Evolutionary conservation across 1,140 invertebrate species (phyloP), one percentile per base, ranked within the genome.

Genomic region (Meteorus sp.): DNA sequence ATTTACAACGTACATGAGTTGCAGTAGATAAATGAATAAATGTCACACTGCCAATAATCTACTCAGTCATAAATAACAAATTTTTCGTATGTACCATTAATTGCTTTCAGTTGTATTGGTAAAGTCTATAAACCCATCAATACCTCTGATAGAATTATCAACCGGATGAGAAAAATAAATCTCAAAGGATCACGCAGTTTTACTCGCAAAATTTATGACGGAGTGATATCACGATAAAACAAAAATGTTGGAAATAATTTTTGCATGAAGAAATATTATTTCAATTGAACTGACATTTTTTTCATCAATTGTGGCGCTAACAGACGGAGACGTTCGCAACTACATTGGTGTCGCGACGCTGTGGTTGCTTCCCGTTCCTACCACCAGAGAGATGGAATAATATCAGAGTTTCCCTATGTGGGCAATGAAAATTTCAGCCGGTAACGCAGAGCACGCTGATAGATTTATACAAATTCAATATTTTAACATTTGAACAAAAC

Each of bases 231-330:
- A n/a, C n/a, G n/a, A n/a, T n/a, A n/a, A n/a, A n/a, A 33, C 29
- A 33, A 33, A 33, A 6, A 6, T 33, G 29, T 7, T 33, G 6
- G 6, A 33, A 33, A 7, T 7, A 33, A 33, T 7, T 33, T 7
- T 33, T 33, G 9, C 4, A 29, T 29, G 9, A 4, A 29, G 27
- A 29, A 29, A 29, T 29, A 29, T 29, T 9, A 4, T 9, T 29
- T 9, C 27, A 29, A 29, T 9, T 29, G 27, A n/a, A n/a, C 27
- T 29, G 65, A 41, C 68, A 64, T n/a, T n/a, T n/a, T n/a, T n/a
- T n/a, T n/a, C n/a, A n/a, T n/a, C n/a, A n/a, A n/a, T 66, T 71
- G 50, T 64, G 63, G 71, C 72, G 65, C 56, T 59, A 4, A 39
- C 52, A 20, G 63, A 22, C 60, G 67, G 58, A n/a, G 19, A 20